Evolutionary conservation across 2,888 invertebrate species (phyloP).

Genomic region (Philopedon plagiatum): DNA sequence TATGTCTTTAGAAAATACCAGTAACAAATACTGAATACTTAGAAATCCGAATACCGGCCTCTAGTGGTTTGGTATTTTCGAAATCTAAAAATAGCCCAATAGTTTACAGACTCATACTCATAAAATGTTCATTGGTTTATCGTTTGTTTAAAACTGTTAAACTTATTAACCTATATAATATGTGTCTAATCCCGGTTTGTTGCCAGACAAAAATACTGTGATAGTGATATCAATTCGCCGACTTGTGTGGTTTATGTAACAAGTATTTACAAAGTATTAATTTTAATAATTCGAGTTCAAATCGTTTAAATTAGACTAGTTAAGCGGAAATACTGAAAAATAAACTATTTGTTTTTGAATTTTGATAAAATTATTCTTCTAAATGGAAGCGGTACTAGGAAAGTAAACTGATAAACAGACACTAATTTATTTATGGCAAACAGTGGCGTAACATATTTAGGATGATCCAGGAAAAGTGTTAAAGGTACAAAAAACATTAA

Average conservation of each 20-base stretch:
- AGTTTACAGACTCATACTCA: neutral
- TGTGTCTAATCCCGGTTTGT: neutral
- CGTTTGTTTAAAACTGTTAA: constrained; percentile 29
- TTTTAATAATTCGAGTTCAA: neutral
- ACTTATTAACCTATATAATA: constrained; percentile 30
- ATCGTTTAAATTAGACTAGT: neutral
- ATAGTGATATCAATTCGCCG: neutral
- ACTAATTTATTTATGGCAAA: constrained; percentile 1
- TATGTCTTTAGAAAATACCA: no score
- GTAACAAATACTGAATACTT: neutral
- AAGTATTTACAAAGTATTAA: neutral
- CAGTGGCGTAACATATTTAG: no score
- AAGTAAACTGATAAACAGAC: neutral
- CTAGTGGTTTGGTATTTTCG: constrained; percentile 5
- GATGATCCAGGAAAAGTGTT: no score
- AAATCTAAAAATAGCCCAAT: constrained; percentile 7
- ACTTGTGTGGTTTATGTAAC: neutral
- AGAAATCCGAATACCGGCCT: neutral
- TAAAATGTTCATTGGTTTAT: constrained; percentile 11
- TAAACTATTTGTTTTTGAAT: neutral
- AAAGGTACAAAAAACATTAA: no score
- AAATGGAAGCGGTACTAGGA: neutral
- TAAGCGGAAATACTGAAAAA: neutral
- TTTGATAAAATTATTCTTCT: neutral
- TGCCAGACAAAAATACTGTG: neutral